A percentile compares a stretch with the other conserved stretches of the same genome.
Conservation (phyloP, 2,888 invertebrate genomes). For the Diarsia brunnea region DNA sequence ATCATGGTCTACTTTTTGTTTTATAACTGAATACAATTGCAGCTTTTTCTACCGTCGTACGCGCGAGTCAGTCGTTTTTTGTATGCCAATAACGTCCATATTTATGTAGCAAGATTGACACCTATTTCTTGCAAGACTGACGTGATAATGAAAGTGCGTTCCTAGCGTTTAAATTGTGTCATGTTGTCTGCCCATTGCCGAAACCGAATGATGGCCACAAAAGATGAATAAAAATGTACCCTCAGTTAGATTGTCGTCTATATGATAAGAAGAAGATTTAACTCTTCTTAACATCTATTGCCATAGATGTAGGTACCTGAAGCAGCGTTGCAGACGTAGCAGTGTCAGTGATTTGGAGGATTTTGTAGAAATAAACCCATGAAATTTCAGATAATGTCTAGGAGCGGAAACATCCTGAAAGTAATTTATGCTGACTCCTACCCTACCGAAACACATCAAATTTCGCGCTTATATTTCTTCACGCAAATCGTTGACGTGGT, state of each 20-base stretch:
- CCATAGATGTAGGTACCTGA: too few relatives aligned
- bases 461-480: not conserved
- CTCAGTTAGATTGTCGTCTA: too few relatives aligned
- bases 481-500: not conserved
- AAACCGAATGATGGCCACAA: not conserved
- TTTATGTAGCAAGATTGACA: conserved; percentile 16
- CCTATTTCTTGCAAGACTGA: conserved; percentile 9
- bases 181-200: not conserved
- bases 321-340: too few relatives aligned
- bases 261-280: too few relatives aligned
- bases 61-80: not conserved
- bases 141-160: conserved; percentile 18
- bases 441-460: not conserved
- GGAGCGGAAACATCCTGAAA: not conserved
- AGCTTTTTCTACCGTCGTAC: not conserved
- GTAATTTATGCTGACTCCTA: not conserved
- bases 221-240: not conserved
- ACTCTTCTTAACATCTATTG: too few relatives aligned
- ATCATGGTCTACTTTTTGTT: not conserved
- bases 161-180: not conserved
- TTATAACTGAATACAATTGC: not conserved
- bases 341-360: not conserved
- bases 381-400: not conserved
- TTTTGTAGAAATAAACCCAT: not conserved
- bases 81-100: not conserved